Evolutionary conservation across 2,797 vertebrate genomes (phyloP).

Genomic region (Steatocranus sp.): DNA sequence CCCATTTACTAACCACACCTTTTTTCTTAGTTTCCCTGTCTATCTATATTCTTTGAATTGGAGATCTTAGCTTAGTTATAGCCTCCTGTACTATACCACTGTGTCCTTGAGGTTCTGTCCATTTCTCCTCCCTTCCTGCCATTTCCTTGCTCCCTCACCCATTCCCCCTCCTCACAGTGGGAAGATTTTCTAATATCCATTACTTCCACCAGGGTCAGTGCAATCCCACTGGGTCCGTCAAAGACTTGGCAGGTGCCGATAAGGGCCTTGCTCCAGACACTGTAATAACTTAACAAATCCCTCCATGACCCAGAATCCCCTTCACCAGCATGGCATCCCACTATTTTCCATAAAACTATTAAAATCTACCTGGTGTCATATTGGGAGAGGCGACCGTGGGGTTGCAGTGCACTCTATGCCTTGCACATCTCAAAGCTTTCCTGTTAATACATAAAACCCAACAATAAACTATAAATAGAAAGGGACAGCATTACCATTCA

Average conservation of each 20-base stretch:
- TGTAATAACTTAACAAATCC: constrained; percentile 84
- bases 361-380: constrained; percentile 71
- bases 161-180: constrained; percentile 61
- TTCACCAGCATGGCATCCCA: constrained; percentile 65
- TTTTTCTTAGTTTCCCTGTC: not conserved
- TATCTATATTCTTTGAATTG: not conserved
- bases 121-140: constrained; percentile 52
- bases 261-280: constrained; percentile 78
- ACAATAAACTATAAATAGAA: constrained; percentile 45
- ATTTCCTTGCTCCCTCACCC: constrained; percentile 61
- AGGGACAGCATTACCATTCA: constrained; percentile 19
- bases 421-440: constrained; percentile 32
- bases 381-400: constrained; percentile 38
- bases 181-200: constrained; percentile 83
- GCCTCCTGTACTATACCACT: constrained; percentile 5
- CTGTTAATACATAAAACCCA: constrained; percentile 37
- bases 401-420: constrained; percentile 38
- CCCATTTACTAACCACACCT: not conserved
- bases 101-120: constrained; percentile 70
- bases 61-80: constrained; percentile 22
- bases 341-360: constrained; percentile 78
- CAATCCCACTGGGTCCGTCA: constrained; percentile 73
- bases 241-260: constrained; percentile 80
- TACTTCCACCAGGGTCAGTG: constrained; percentile 81
- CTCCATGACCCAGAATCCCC: constrained; percentile 76